Base-by-base conservation (phyloP, 1,140 invertebrate genomes). In the Calosoma granatense region DNA sequence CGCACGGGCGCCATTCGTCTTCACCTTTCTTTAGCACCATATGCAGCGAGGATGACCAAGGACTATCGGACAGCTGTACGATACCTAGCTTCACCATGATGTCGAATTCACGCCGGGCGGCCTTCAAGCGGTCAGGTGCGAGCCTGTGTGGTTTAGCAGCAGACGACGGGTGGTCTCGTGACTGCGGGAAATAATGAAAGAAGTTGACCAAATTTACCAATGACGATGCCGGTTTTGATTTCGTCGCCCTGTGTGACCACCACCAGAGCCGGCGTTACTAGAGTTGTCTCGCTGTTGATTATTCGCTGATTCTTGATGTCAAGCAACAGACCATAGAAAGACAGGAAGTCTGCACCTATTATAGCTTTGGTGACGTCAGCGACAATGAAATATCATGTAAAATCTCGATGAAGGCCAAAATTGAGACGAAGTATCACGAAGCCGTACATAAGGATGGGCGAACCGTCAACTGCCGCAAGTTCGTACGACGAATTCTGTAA, bases 21-120 rank as follows among this genome's bases (percentile, higher is more conserved):
- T 63, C 60, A 2, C 69, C 68, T 20, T 67, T 65, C 58, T 80
- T 79, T 1, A 66, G 65, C 0, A 69, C 70, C 47, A 76, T 61
- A 39, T 73, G 67, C n/a, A 74, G 54, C n/a, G 73, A 69, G n/a
- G 61, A 67, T 0, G 75, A 63, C 51, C 51, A 56, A 1, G 59
- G 39, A 43, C 56, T 62, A 20, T 63, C 59, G 1, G 67, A 72
- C 1, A 64, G 70, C 43, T 68, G 57, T 15, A 61, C 26, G 4
- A 30, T 30, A 4, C 26, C 4, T 4, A 30, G 26, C 14, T 30
- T 30, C 4, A 30, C 26, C 26, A 30, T 30, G 14, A 14, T 14
- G 14, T 70, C 60, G 61, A 73, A 72, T 56, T 73, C 68, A 22
- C 63, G 54, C 26, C 70, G 70, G 1, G 67, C 71, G 20, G 57